A percentile compares a stretch with the other conserved stretches of the same genome.
These are phyloP conservation scores for Syritta pipiens DNA, from an alignment of 2,888 invertebrate genomes.

Conservation along the genomic window DNA sequence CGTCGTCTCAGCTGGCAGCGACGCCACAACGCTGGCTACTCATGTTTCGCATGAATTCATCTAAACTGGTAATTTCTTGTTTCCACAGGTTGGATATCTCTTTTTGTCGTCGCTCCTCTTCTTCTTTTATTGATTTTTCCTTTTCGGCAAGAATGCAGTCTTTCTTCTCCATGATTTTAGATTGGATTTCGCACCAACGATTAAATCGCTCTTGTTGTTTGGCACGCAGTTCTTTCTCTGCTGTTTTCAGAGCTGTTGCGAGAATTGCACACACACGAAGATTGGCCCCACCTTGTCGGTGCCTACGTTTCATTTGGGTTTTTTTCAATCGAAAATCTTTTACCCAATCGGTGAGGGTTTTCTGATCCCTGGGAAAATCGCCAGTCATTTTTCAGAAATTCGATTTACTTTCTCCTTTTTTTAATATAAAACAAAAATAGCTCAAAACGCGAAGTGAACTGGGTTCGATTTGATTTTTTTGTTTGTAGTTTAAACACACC, in stretches of 20 bases:
- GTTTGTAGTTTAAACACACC: slow-evolving; percentile 46
- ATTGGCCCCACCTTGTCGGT: slow-evolving; percentile 79
- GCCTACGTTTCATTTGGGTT: slow-evolving; percentile 79
- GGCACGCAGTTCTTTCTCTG: slow-evolving; percentile 81
- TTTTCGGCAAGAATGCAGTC: too few relatives aligned
- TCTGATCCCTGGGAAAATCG: slow-evolving; percentile 71
- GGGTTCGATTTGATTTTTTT: background rate
- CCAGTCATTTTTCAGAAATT: slow-evolving; percentile 71
- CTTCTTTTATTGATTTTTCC: too few relatives aligned
- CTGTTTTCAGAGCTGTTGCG: slow-evolving; percentile 80
- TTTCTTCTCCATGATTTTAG: slow-evolving; percentile 73
- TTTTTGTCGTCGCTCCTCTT: slow-evolving; percentile 72
- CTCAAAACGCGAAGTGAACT: slow-evolving; percentile 8
- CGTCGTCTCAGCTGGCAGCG: slow-evolving; percentile 33
- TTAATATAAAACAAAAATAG: background rate
- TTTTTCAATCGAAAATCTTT: slow-evolving; percentile 81
- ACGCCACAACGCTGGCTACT: slow-evolving; percentile 72
- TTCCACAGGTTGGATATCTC: slow-evolving; percentile 77
- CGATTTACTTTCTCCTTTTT: too few relatives aligned
- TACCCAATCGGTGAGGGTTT: slow-evolving; percentile 81
- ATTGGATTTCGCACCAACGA: slow-evolving; percentile 80
- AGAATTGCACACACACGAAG: slow-evolving; percentile 82
- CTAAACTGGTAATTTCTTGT: slow-evolving; percentile 81
- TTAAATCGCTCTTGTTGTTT: slow-evolving; percentile 81
- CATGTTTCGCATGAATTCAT: slow-evolving; percentile 82